Evolutionary conservation across 2,797 vertebrate species (phyloP).

Genomic region (Poliocrania exsul): DNA sequence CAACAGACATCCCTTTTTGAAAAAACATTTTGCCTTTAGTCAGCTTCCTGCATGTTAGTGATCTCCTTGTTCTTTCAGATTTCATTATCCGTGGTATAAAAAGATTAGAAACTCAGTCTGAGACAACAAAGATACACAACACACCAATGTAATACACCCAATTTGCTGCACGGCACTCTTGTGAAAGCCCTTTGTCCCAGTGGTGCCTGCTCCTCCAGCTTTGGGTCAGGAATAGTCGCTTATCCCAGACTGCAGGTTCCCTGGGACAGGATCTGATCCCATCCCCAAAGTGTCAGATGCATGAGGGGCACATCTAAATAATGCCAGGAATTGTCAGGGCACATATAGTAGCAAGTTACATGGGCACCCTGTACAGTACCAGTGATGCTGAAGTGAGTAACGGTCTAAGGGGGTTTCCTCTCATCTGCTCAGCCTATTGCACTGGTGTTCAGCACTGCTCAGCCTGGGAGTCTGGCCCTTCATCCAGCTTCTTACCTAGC

Average conservation of each 20-base stretch:
- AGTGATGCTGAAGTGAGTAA: rapidly evolving
- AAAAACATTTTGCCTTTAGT: neutral
- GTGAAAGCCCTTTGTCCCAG: neutral
- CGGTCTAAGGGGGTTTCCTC: neutral
- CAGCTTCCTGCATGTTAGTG: neutral
- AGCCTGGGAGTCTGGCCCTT: neutral
- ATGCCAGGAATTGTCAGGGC: neutral
- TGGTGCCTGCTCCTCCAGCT: neutral
- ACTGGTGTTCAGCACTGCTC: neutral
- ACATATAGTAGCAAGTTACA: neutral
- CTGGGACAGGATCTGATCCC: neutral
- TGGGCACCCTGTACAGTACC: neutral
- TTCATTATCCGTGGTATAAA: neutral
- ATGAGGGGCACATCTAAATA: neutral
- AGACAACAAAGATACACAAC: neutral
- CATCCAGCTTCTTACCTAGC: neutral
- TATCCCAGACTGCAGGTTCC: neutral
- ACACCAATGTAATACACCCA: neutral
- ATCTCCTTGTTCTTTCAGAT: neutral
- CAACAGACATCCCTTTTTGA: neutral
- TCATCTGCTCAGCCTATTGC: neutral
- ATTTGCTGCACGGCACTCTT: rapidly evolving
- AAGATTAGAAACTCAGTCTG: neutral
- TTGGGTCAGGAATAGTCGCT: neutral
- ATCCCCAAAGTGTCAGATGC: neutral